Conservation (phyloP, 2,113 vertebrate species). For the Microcebus tavaratra region DNA sequence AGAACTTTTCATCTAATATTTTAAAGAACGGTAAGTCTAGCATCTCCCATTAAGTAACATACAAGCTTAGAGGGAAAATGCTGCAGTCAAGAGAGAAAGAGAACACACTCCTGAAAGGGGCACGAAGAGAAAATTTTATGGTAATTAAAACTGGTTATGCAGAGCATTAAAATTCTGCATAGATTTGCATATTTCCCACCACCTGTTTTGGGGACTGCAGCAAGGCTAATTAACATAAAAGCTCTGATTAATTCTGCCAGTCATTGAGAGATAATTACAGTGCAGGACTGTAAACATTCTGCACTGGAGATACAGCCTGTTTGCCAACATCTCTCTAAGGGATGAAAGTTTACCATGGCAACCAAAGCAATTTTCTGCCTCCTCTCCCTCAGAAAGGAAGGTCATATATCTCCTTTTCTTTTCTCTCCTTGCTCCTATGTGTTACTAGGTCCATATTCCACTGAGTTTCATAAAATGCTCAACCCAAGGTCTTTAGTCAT, state of each 20-base stretch:
- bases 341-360: slow-evolving; percentile 90
- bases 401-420: slow-evolving; percentile 83
- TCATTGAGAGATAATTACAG: slow-evolving; percentile 93
- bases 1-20: not conserved
- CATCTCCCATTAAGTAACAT: slow-evolving; percentile 55
- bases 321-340: slow-evolving; percentile 90
- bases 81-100: slow-evolving; percentile 75
- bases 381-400: slow-evolving; percentile 86
- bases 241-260: slow-evolving; percentile 98
- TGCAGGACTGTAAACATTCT: slow-evolving; percentile 89
- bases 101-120: slow-evolving; percentile 65
- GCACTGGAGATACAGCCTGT: slow-evolving; percentile 89
- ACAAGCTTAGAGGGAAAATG: slow-evolving; percentile 66
- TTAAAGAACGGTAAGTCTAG: slow-evolving; percentile 45
- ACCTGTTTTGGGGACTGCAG: slow-evolving; percentile 98
- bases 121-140: slow-evolving; percentile 87
- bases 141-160: slow-evolving; percentile 97
- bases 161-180: slow-evolving; percentile 97
- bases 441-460: slow-evolving; percentile 79
- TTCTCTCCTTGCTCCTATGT: slow-evolving; percentile 81
- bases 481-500: slow-evolving; percentile 78
- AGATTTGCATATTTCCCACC: slow-evolving; percentile 99
- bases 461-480: slow-evolving; percentile 76
- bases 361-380: slow-evolving; percentile 87
- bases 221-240: slow-evolving; percentile 98